phyloP scores from a whole-genome alignment of 2,113 vertebrate species.

The Thomomys bottae region DNA sequence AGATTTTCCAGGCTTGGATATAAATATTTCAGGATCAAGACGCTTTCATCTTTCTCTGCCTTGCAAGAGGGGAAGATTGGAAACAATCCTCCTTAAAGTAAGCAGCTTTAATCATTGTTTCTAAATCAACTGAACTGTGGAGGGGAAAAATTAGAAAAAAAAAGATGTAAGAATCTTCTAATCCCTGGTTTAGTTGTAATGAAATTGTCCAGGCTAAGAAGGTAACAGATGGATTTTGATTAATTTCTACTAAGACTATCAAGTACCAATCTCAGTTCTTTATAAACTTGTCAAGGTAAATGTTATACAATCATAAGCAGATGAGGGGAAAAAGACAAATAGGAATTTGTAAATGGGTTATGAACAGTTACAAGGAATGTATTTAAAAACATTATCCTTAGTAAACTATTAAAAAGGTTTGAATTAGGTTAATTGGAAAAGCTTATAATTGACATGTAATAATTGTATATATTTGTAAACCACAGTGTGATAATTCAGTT shows the following conservation, averaged over 20 bases:
- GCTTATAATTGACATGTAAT: neutral
- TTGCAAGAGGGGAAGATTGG: conserved; percentile 84
- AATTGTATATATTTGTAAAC: neutral
- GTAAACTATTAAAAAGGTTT: neutral
- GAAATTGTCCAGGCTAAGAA: conserved; percentile 87
- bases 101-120: conserved; percentile 87
- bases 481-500: neutral
- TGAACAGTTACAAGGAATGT: conserved; percentile 38
- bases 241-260: conserved; percentile 83
- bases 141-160: neutral
- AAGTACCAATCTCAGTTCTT: conserved; percentile 81
- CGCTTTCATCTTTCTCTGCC: conserved; percentile 83
- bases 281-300: conserved; percentile 82
- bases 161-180: conserved; percentile 84
- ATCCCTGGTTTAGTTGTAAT: conserved; percentile 88
- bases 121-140: conserved; percentile 81
- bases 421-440: neutral
- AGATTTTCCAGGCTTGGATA: conserved; percentile 71
- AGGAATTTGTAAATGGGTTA: conserved; percentile 43
- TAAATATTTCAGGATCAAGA: conserved; percentile 42
- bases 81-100: conserved; percentile 86
- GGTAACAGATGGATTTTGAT: conserved; percentile 90
- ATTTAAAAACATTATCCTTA: conserved; percentile 9
- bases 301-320: conserved; percentile 46
- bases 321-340: conserved; percentile 60